Percentiles rank a stretch among this genome's conserved stretches.
Evolutionary conservation across 2,888 invertebrate genomes (phyloP).

Genomic region (Synanthedon myopaeformis): DNA sequence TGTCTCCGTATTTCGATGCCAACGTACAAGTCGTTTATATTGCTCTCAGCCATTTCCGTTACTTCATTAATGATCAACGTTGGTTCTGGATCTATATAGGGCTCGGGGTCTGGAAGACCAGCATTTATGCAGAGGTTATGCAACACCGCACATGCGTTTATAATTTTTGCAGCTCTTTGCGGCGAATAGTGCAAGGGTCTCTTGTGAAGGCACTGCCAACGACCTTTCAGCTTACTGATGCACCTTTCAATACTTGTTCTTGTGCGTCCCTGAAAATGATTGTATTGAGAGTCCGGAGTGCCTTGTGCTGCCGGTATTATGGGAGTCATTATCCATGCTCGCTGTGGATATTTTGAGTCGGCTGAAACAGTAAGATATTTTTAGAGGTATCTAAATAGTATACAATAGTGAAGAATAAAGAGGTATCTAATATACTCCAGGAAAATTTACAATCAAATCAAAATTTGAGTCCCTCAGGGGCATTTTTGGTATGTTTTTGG

Average conservation of each 20-base stretch:
- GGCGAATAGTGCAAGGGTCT: constrained; percentile 40
- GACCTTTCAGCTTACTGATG: constrained; percentile 32
- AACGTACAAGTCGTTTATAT: constrained; percentile 37
- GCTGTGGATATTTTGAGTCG: constrained; percentile 36
- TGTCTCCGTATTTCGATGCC: constrained; percentile 39
- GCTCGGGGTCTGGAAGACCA: constrained; percentile 25
- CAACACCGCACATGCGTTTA: constrained; percentile 41
- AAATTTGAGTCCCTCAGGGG: too few species aligned
- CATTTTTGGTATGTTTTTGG: too few species aligned
- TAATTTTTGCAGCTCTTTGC: constrained; percentile 36
- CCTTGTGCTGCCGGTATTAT: constrained; percentile 32
- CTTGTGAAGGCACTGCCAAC: constrained; percentile 35
- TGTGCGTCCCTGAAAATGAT: constrained; percentile 35
- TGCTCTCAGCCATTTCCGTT: constrained; percentile 34
- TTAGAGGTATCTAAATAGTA: too few species aligned
- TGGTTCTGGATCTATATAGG: constrained; percentile 23
- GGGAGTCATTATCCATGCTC: constrained; percentile 43
- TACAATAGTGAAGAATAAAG: too few species aligned
- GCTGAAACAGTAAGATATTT: constrained; percentile 15
- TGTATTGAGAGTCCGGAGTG: constrained; percentile 38
- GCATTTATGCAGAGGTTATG: constrained; percentile 35
- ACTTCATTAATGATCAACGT: constrained; percentile 24
- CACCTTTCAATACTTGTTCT: constrained; percentile 34
- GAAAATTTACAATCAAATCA: too few species aligned
- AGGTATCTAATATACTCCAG: neutral